A percentile compares a stretch with the other conserved stretches of the same genome.
Evolutionary conservation across 2,888 invertebrate genomes (phyloP).

Genomic region (Cheilosia vernalis): DNA sequence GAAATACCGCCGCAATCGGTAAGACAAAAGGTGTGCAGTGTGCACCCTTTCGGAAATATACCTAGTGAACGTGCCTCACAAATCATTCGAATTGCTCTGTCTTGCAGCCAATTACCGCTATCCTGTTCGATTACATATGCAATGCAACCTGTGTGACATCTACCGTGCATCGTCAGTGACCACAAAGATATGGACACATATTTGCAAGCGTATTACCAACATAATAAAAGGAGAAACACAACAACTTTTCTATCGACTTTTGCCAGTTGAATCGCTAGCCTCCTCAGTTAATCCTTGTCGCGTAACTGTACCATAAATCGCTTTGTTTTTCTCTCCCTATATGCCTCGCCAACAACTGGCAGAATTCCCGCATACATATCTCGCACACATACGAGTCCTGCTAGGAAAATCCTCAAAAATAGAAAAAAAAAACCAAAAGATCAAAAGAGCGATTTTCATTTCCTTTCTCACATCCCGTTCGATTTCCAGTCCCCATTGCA

Average conservation of each 20-base stretch:
- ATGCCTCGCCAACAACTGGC: conserved; percentile 10
- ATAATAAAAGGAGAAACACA: neutral
- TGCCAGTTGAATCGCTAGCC: neutral
- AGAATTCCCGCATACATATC: neutral
- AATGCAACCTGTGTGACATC: no score
- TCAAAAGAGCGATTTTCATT: conserved; percentile 60
- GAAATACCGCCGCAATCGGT: no score
- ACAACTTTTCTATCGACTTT: no score
- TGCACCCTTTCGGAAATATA: no score
- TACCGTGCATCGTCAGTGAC: no score
- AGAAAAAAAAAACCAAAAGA: neutral
- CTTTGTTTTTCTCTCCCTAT: conserved; percentile 1
- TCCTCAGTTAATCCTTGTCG: conserved; percentile 8
- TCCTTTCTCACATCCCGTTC: conserved; percentile 40
- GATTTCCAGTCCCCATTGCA: conserved; percentile 7
- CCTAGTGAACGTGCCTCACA: no score
- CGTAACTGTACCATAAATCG: conserved; percentile 18
- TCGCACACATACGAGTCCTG: neutral
- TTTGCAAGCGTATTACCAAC: no score
- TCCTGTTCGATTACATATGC: no score
- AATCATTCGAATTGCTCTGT: no score
- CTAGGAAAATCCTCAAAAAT: neutral
- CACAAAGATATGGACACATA: no score
- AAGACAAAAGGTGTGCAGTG: no score
- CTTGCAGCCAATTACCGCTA: no score